A percentile compares a stretch with the other conserved stretches of the same genome.
These are phyloP conservation scores for Ispidina lecontei DNA, from an alignment of 2,797 vertebrate genomes.

Conservation along the genomic window DNA sequence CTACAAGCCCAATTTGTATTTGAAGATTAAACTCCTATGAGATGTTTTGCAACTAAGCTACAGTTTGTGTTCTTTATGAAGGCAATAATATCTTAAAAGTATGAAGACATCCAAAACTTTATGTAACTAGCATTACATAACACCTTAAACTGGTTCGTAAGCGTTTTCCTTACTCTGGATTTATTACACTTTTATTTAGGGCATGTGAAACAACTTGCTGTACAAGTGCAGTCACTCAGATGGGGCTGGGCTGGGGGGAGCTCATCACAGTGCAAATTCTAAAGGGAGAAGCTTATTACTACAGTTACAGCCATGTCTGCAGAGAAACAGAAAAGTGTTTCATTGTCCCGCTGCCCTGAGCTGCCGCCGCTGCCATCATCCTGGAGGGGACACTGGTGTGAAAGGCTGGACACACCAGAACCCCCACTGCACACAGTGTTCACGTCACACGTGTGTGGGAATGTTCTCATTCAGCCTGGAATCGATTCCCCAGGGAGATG, in stretches of 20 bases:
- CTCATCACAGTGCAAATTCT: neutral
- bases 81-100: neutral
- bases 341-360: neutral
- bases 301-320: neutral
- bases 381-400: neutral
- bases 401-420: neutral
- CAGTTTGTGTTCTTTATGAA: neutral
- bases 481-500: conserved; percentile 56
- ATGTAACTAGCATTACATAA: conserved; percentile 48
- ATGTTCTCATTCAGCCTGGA: conserved; percentile 64
- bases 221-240: neutral
- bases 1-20: neutral
- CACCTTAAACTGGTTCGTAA: neutral
- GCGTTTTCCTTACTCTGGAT: conserved; percentile 32
- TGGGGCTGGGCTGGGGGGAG: neutral
- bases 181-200: conserved; percentile 48
- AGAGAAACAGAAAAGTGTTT: neutral
- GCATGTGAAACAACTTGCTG: neutral
- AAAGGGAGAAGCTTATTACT: neutral
- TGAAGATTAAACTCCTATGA: neutral
- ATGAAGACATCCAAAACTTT: conserved; percentile 34
- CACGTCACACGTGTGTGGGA: conserved; percentile 27
- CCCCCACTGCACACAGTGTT: neutral
- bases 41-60: conserved; percentile 16
- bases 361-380: no score